Conservation (phyloP, 2,113 vertebrate species). For the Hucho hucho region DNA sequence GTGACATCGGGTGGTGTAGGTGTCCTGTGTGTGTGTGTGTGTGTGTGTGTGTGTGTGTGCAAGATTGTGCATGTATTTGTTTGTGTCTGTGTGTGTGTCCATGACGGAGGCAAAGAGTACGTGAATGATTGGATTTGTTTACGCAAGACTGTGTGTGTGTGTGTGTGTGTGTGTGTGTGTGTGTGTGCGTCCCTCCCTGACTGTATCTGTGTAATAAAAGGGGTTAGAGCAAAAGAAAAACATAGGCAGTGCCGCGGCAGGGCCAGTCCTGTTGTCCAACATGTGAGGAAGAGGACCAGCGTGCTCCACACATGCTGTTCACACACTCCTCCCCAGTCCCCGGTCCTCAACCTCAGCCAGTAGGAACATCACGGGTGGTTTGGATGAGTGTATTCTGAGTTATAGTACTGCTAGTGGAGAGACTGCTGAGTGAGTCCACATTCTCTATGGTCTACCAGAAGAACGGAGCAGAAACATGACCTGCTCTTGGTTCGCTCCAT, state of each 20-base stretch:
- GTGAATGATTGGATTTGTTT: background rate
- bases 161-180: conserved; percentile 16
- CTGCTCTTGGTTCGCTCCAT: background rate
- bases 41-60: background rate
- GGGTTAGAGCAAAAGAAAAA: background rate
- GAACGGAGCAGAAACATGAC: background rate
- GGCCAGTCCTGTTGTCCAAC: background rate
- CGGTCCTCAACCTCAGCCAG: conserved; percentile 20
- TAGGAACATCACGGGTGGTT: background rate
- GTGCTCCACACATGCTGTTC: background rate
- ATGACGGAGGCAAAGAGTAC: background rate
- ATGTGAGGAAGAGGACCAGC: conserved; percentile 17
- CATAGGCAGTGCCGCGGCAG: background rate
- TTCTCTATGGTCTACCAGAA: background rate
- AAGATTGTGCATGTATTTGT: background rate
- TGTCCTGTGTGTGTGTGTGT: conserved; percentile 22
- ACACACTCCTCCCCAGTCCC: background rate
- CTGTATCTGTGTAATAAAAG: conserved; percentile 5
- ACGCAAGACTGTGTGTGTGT: background rate
- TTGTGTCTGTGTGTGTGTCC: conserved; percentile 22
- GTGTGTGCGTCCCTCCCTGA: conserved; percentile 7
- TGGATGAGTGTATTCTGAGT: background rate
- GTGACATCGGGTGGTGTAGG: too few species aligned
- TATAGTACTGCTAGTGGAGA: background rate
- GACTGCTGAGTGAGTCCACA: background rate